Evolutionary conservation across 1,140 invertebrate species (phyloP), one percentile per base, ranked within the genome.

Genomic region (Drosophila mayri): DNA sequence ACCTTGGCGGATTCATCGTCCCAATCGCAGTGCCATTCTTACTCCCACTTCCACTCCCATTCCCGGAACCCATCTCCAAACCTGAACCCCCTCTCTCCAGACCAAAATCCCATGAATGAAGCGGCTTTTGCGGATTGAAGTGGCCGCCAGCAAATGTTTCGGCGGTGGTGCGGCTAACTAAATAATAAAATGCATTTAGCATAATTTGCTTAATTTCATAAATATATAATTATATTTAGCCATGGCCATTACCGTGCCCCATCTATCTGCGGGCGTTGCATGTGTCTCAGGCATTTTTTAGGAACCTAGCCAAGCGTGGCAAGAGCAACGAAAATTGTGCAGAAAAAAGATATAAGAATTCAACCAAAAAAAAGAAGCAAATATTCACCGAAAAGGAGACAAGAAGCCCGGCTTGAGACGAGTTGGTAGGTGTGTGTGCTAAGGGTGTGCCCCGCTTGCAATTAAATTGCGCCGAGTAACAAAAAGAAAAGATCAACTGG

Each of bases 121-220:
- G 20, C 32, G 52, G 52, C 52, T n/a, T n/a, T 38, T n/a, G 41
- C 30, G 70, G 37, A 67, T 79, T 79, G 57, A 74, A 79, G 76
- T 67, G 76, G 60, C 61, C 66, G 66, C 71, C 52, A 40, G 47
- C 43, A 37, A 64, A 35, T 55, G 50, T 46, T 52, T 57, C 20
- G 73, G 50, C 59, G 64, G 46, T 62, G 76, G 59, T 85, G 68
- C 59, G 71, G 65, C 46, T 73, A 84, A 84, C 78, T 80, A 77
- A 83, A 88, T 88, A 81, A 84, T 90, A 78, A 75, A 90, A 78
- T 88, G 74, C 81, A 88, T 90, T 88, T 90, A 84, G 78, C 85
- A 90, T 90, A 81, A 90, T 90, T 90, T 81, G 77, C 65, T 88
- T 84, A 81, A 90, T 90, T 90, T 90, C 85, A 90, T 90, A 85